Percentiles rank a stretch among this genome's conserved stretches.
phyloP scores from a whole-genome alignment of 2,113 vertebrate species.

The Chascanopsetta lugubris region DNA sequence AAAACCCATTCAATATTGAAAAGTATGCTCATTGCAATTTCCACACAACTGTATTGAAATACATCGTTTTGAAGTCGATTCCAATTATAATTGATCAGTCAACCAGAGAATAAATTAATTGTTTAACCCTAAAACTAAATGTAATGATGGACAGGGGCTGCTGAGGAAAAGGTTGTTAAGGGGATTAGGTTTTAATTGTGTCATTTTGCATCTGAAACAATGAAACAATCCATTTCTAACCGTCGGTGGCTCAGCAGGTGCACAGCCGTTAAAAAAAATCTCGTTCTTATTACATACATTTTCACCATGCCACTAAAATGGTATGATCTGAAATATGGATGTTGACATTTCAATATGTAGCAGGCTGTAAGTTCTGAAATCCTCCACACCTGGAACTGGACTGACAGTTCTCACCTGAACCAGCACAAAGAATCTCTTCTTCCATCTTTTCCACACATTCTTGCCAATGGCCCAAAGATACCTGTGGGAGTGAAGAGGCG shows the following conservation, averaged over 20 bases:
- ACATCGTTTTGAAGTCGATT: too few species aligned
- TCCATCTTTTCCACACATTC: slow-evolving; percentile 99
- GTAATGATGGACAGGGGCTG: too few species aligned
- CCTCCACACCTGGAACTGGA: neutral
- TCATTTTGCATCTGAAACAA: neutral
- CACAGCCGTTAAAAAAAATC: too few species aligned
- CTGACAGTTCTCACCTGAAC: slow-evolving; percentile 89
- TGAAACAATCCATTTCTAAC: neutral
- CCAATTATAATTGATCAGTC: neutral
- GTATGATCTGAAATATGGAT: too few species aligned
- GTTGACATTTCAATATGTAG: too few species aligned
- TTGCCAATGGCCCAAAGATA: slow-evolving; percentile 98
- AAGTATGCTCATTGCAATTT: neutral
- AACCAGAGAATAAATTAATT: neutral
- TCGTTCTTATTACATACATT: too few species aligned
- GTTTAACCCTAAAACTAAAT: neutral
- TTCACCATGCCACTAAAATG: too few species aligned
- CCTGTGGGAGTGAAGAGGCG: slow-evolving; percentile 73
- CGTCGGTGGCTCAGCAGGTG: neutral
- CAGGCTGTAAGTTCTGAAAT: too few species aligned
- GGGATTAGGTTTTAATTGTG: neutral
- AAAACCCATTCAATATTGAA: neutral
- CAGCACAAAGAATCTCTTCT: slow-evolving; percentile 97
- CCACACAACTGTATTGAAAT: neutral
- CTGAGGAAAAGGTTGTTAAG: neutral